Evolutionary conservation across 2,888 invertebrate genomes (phyloP).

Genomic region (Scaptomyza cyrtandrae): DNA sequence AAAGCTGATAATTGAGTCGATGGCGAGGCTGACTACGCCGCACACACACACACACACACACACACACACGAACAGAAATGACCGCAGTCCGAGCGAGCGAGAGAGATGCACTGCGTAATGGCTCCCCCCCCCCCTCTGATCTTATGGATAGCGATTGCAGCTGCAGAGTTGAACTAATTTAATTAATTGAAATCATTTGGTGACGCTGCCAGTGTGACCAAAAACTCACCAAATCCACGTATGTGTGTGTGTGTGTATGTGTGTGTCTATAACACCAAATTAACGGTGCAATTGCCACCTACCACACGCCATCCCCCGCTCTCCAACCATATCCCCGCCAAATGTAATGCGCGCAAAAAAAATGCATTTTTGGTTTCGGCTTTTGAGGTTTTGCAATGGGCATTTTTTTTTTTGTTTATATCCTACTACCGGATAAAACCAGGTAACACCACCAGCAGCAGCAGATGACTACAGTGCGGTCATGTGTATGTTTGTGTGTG

Average conservation of each 20-base stretch:
- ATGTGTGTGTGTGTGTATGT: slow-evolving; percentile 36
- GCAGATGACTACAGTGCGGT: slow-evolving; percentile 16
- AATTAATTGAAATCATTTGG: slow-evolving; percentile 80
- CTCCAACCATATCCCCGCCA: neutral
- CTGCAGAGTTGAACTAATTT: slow-evolving; percentile 72
- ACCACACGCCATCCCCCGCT: slow-evolving; percentile 14
- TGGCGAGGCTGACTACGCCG: slow-evolving; percentile 24
- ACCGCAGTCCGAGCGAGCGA: slow-evolving; percentile 40
- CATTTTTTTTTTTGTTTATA: neutral
- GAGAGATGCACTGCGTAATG: slow-evolving; percentile 56
- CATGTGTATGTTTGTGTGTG: slow-evolving; percentile 1
- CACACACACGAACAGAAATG: slow-evolving; percentile 15
- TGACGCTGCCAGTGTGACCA: slow-evolving; percentile 44
- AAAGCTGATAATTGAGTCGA: slow-evolving; percentile 74
- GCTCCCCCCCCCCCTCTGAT: neutral
- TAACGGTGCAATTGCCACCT: slow-evolving; percentile 66
- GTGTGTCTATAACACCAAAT: slow-evolving; percentile 60
- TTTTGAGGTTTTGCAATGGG: slow-evolving; percentile 65
- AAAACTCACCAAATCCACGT: slow-evolving; percentile 28
- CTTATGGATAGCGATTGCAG: slow-evolving; percentile 38
- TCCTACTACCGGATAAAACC: slow-evolving; percentile 8
- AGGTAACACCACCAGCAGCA: slow-evolving; percentile 7
- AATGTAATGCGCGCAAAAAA: slow-evolving; percentile 48
- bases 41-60: slow-evolving; percentile 1
- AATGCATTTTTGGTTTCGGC: slow-evolving; percentile 68